Evolutionary conservation across 2,113 vertebrate genomes (phyloP).

Genomic region (Platichthys flesus): DNA sequence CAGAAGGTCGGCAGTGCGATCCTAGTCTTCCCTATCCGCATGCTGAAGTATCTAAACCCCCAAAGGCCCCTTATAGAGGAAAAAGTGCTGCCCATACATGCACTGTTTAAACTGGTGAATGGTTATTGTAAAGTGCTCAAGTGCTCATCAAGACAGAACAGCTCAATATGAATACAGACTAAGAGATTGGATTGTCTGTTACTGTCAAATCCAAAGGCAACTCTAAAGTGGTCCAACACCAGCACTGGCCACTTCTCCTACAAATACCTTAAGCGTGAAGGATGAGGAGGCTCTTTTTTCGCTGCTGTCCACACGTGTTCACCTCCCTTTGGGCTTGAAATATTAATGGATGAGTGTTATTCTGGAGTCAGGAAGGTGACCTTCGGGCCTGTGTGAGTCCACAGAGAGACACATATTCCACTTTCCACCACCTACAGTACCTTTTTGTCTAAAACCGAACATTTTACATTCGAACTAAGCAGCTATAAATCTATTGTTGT

Average conservation of each 20-base stretch:
- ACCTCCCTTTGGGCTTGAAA: slow-evolving; percentile 61
- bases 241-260: not conserved
- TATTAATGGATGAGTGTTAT: slow-evolving; percentile 73
- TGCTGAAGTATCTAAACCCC: too few species aligned
- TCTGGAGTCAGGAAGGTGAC: slow-evolving; percentile 71
- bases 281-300: slow-evolving; percentile 28
- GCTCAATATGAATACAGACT: too few species aligned
- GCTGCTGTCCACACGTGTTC: slow-evolving; percentile 33
- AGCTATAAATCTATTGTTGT: not conserved
- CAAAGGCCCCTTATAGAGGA: too few species aligned
- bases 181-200: slow-evolving; percentile 1
- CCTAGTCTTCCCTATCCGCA: too few species aligned
- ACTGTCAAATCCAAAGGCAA: not conserved
- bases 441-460: slow-evolving; percentile 4
- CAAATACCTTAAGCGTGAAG: slow-evolving; percentile 29
- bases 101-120: too few species aligned
- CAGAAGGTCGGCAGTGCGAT: too few species aligned
- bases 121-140: too few species aligned
- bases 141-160: too few species aligned
- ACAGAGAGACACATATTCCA: slow-evolving; percentile 29
- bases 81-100: too few species aligned
- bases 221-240: slow-evolving; percentile 1
- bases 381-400: slow-evolving; percentile 43
- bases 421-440: slow-evolving; percentile 15
- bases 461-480: slow-evolving; percentile 7